Percentiles rank a stretch among this genome's conserved stretches.
Evolutionary conservation across 2,888 invertebrate genomes (phyloP).

Genomic region (Hymenopus coronatus): DNA sequence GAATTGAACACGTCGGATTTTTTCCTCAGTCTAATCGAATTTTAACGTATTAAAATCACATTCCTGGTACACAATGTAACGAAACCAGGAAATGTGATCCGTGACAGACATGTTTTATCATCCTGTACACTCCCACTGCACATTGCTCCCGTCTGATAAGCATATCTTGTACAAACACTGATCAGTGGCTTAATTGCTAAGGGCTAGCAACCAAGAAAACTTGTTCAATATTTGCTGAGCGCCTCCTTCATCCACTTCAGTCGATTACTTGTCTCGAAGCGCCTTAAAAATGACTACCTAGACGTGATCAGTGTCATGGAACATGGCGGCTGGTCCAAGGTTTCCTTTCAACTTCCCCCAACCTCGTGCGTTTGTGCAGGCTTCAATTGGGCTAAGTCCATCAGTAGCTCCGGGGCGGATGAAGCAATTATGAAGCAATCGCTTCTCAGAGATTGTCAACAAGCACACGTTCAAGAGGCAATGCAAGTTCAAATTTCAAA

Average conservation of each 20-base stretch:
- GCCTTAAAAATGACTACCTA: background rate
- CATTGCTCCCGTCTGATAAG: background rate
- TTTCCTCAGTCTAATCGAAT: too few species aligned
- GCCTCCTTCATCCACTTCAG: background rate
- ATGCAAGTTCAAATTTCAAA: too few species aligned
- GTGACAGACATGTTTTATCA: background rate
- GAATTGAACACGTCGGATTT: too few species aligned
- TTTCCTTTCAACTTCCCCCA: too few species aligned
- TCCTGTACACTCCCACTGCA: background rate
- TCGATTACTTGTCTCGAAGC: background rate
- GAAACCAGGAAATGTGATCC: background rate
- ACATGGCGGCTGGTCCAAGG: too few species aligned
- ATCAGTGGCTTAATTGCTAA: background rate
- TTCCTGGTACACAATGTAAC: too few species aligned
- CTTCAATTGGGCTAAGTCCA: background rate
- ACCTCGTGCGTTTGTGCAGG: background rate
- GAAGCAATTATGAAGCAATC: background rate
- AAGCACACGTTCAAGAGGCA: background rate
- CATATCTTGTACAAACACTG: background rate
- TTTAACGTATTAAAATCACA: too few species aligned
- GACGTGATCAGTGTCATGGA: background rate
- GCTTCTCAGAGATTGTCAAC: background rate
- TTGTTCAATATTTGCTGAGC: background rate
- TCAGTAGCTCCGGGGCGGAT: background rate
- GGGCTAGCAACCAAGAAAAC: background rate